Conservation (phyloP, 1,140 invertebrate species). For the Ooceraea biroi region DNA sequence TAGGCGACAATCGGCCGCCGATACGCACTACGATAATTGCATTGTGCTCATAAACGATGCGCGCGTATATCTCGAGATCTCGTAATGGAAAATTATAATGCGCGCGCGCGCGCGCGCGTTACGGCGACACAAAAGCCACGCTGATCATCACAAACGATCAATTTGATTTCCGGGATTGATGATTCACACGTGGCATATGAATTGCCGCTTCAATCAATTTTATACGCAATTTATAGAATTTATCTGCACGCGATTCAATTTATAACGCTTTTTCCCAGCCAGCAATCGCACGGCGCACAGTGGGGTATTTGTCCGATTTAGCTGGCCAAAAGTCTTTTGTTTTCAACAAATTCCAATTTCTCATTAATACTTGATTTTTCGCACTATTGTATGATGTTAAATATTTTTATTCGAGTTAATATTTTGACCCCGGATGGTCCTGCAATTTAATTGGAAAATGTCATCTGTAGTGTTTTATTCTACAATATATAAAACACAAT, state of each 20-base stretch:
- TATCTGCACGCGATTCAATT: conserved; percentile 3
- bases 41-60: conserved; percentile 28
- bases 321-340: too few relatives aligned
- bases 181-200: not conserved
- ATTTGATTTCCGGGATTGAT: conserved; percentile 40
- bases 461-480: too few relatives aligned
- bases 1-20: conserved; percentile 24
- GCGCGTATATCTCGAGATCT: conserved; percentile 16
- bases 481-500: too few relatives aligned
- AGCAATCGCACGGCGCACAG: not conserved
- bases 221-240: not conserved
- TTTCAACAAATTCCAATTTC: too few relatives aligned
- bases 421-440: too few relatives aligned
- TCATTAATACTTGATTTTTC: too few relatives aligned
- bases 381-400: too few relatives aligned
- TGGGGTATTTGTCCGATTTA: too few relatives aligned
- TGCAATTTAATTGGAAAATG: too few relatives aligned
- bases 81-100: conserved; percentile 29
- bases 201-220: not conserved
- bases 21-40: conserved; percentile 41
- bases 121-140: not conserved
- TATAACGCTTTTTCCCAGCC: not conserved
- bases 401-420: too few relatives aligned
- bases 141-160: not conserved
- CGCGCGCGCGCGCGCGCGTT: not conserved